Evolutionary conservation across 1,140 invertebrate species (phyloP).

Genomic region (Drosophila suzukii): DNA sequence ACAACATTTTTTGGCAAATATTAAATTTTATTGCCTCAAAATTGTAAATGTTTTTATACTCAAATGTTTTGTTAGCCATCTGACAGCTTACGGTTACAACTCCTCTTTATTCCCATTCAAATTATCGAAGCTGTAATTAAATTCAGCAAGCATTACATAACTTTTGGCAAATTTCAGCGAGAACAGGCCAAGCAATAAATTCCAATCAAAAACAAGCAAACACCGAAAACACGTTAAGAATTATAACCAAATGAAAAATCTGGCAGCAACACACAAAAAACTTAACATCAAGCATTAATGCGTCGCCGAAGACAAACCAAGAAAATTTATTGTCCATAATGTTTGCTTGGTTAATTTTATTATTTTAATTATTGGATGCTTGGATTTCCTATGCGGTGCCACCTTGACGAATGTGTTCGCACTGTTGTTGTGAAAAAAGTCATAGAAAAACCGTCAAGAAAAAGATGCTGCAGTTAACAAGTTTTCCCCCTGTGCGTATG

Average conservation of each 20-base stretch:
- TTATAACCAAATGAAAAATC: slow-evolving; percentile 42
- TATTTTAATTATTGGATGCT: slow-evolving; percentile 69
- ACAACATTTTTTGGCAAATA: background rate
- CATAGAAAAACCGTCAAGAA: slow-evolving; percentile 23
- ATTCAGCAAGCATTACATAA: slow-evolving; percentile 42
- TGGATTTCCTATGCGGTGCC: slow-evolving; percentile 37
- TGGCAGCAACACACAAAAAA: slow-evolving; percentile 4
- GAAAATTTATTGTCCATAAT: slow-evolving; percentile 55
- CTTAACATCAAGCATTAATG: slow-evolving; percentile 33
- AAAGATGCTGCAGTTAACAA: slow-evolving; percentile 62
- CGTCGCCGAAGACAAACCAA: slow-evolving; percentile 20
- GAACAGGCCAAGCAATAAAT: slow-evolving; percentile 54
- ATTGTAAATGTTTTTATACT: background rate
- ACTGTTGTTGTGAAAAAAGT: slow-evolving; percentile 32
- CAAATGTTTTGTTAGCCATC: background rate
- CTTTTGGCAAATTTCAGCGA: slow-evolving; percentile 36
- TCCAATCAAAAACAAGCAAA: slow-evolving; percentile 52
- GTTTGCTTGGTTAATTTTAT: slow-evolving; percentile 67
- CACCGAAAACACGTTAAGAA: slow-evolving; percentile 52
- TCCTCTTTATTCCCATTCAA: slow-evolving; percentile 15
- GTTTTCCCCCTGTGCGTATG: slow-evolving; percentile 44
- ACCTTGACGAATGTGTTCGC: slow-evolving; percentile 55
- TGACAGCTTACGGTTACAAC: background rate
- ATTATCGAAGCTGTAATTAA: slow-evolving; percentile 39
- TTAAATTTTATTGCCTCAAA: background rate